A percentile compares a stretch with the other conserved stretches of the same genome.
Evolutionary conservation across 2,797 vertebrate species (phyloP).

Genomic region (Paedocypris micromegethes): DNA sequence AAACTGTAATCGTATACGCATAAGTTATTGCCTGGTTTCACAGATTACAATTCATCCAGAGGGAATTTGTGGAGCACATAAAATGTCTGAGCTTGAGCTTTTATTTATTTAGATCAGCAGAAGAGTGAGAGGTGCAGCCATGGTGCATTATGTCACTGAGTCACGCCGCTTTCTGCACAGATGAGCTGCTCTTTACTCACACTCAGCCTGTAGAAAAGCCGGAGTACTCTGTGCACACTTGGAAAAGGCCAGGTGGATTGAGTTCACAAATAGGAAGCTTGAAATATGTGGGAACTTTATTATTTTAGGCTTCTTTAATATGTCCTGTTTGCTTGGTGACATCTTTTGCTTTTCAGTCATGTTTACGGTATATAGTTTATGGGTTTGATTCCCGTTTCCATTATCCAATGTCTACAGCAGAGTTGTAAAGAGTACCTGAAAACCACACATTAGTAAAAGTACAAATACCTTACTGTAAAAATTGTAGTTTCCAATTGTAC

Average conservation of each 20-base stretch:
- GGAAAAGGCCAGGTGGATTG: slow-evolving; percentile 9
- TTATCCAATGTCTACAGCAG: too few relatives aligned
- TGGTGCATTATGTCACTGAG: slow-evolving; percentile 34
- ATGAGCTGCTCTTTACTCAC: slow-evolving; percentile 22
- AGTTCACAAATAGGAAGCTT: slow-evolving; percentile 15
- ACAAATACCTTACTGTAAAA: too few relatives aligned
- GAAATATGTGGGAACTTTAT: neutral
- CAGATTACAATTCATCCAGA: slow-evolving; percentile 24
- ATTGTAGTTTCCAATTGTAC: too few relatives aligned
- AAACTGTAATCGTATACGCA: too few relatives aligned
- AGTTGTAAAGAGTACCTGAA: too few relatives aligned
- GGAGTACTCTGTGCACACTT: slow-evolving; percentile 3
- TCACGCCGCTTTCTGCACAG: slow-evolving; percentile 26
- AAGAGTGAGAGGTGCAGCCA: slow-evolving; percentile 25
- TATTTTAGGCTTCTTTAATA: too few relatives aligned
- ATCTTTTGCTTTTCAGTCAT: too few relatives aligned
- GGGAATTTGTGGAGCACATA: slow-evolving; percentile 12
- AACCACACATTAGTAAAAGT: too few relatives aligned
- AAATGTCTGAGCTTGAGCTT: slow-evolving; percentile 23
- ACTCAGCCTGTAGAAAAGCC: slow-evolving; percentile 10
- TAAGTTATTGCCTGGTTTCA: neutral
- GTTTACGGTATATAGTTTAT: too few relatives aligned
- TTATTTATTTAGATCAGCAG: slow-evolving; percentile 20
- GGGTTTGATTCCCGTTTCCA: too few relatives aligned
- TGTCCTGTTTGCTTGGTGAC: too few relatives aligned